Evolutionary conservation across 2,797 vertebrate genomes (phyloP).

Genomic region (Pteropus rufus): DNA sequence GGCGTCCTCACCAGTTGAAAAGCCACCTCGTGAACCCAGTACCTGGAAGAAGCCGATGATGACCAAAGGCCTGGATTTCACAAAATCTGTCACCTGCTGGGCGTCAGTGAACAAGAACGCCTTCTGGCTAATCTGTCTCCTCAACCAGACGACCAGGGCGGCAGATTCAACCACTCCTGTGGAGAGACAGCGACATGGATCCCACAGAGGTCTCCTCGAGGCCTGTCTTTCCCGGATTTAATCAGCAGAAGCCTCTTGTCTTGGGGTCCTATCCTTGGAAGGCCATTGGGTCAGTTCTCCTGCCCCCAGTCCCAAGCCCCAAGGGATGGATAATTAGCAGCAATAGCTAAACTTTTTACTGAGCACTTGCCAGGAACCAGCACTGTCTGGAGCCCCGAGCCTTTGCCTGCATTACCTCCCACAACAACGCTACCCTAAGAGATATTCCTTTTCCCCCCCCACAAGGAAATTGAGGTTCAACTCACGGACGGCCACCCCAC

Average conservation of each 20-base stretch:
- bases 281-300: neutral
- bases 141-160: slow-evolving; percentile 91
- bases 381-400: neutral
- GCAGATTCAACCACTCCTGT: slow-evolving; percentile 88
- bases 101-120: slow-evolving; percentile 84
- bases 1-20: neutral
- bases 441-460: neutral
- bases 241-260: neutral
- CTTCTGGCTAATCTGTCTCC: slow-evolving; percentile 88
- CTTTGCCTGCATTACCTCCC: neutral
- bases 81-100: slow-evolving; percentile 81
- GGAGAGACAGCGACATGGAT: slow-evolving; percentile 32
- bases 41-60: slow-evolving; percentile 95
- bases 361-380: neutral
- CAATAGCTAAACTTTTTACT: neutral
- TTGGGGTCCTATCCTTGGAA: neutral
- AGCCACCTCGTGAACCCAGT: neutral
- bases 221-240: neutral
- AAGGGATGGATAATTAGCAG: neutral
- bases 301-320: neutral
- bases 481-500: neutral
- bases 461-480: neutral
- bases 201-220: neutral
- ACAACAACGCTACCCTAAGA: no score
- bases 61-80: slow-evolving; percentile 83